Base-by-base conservation (phyloP, 2,797 vertebrate genomes). In the Notamacropus eugenii region DNA sequence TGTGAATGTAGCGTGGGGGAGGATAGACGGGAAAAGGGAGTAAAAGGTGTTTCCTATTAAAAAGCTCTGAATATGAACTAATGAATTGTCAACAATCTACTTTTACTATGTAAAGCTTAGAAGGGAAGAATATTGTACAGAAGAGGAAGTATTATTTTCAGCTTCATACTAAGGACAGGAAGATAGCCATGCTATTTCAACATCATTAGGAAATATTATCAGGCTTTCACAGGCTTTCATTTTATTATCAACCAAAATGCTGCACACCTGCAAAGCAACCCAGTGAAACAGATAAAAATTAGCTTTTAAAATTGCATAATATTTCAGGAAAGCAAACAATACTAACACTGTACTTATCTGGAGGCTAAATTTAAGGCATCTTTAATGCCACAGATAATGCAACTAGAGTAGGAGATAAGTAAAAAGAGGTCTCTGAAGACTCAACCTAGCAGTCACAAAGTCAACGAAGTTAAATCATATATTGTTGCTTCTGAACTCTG, bases 31-130 rank as follows among this genome's bases (percentile, higher is more conserved):
- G 22, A 46, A 74, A 46, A 46, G 40, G 9, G 24, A 87, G 3
- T 87, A 87, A 87, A 87, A 87, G 74, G 40, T 87, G 74, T 87
- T 87, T 87, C 74, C 74, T 87, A 87, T 87, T 50, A 27, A 87
- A 87, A 87, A 50, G 3, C 10, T 87, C 40, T 13, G 6, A 87
- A 87, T 87, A 12, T 87, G 40, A 87, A 87, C 40, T 46, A 87
- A 87, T 87, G 74, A 46, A 82, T 24, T 82, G 40, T 87, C 40
- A 87, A 50, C 74, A 82, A 82, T 3, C 40, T 87, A 46, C 1
- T 87, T 87, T 87, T 87, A 24, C 10, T 50, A 87, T 27, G 74
- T 82, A 46, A 50, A 22, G 22, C 12, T 87, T 50, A 50, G 74
- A 87, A 50, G 9, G 3, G 22, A 46, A 8, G 74, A 46, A 87